Conservation (phyloP, 2,888 invertebrate genomes). For the Pheosia gnoma region DNA sequence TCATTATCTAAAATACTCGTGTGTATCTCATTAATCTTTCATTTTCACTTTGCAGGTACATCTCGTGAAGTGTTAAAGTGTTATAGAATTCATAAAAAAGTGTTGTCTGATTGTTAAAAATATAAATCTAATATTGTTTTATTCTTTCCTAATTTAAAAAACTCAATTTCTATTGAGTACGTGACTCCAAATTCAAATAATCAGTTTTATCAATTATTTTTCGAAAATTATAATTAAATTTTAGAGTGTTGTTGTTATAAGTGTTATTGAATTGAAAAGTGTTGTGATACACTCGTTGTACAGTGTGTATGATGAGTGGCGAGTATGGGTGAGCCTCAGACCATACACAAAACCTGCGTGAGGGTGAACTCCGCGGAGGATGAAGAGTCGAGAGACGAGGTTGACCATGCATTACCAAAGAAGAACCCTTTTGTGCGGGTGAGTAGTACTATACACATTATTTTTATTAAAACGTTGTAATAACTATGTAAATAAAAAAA, state of each 20-base stretch:
- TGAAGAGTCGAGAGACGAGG: conserved; percentile 74
- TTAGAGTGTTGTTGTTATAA: conserved; percentile 11
- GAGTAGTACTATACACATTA: conserved; percentile 43
- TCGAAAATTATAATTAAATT: not conserved
- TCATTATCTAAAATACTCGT: conserved; percentile 26
- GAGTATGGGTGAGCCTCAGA: conserved; percentile 75
- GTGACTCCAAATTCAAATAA: conserved; percentile 9
- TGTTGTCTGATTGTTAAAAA: conserved; percentile 3
- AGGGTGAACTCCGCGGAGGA: conserved; percentile 75
- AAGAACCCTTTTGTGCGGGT: conserved; percentile 77
- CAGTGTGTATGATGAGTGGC: conserved; percentile 69
- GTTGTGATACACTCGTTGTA: conserved; percentile 25
- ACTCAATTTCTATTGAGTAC: not conserved
- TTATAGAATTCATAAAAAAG: conserved; percentile 10
- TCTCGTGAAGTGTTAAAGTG: conserved; percentile 5
- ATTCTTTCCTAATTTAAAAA: conserved; percentile 5
- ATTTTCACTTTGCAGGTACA: conserved; percentile 36
- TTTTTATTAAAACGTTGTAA: too few species aligned
- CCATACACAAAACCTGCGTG: conserved; percentile 77
- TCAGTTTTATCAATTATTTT: not conserved
- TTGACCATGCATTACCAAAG: conserved; percentile 74
- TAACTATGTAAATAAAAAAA: too few species aligned
- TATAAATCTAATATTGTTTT: too few species aligned
- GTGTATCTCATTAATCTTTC: conserved; percentile 26
- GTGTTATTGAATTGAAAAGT: conserved; percentile 21